phyloP scores from a whole-genome alignment of 2,797 vertebrate species.

The Acestrorhynchus altus region DNA sequence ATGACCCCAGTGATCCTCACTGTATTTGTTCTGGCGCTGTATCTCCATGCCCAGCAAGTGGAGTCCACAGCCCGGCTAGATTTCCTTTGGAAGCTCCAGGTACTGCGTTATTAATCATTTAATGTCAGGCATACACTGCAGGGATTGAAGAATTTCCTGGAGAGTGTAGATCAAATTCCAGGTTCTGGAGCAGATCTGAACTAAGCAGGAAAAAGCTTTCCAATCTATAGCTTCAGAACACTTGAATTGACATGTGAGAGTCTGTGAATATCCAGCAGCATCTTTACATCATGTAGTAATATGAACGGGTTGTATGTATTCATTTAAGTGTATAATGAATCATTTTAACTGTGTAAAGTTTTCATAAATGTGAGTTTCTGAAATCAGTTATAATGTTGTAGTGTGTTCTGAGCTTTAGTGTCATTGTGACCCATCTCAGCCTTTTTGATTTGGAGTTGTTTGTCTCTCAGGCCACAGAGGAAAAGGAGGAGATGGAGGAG shows the following conservation, averaged over 20 bases:
- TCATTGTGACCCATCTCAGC: neutral
- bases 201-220: no score
- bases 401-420: neutral
- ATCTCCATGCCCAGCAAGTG: conserved; percentile 95
- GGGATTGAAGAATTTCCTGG: neutral
- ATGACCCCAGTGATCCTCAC: conserved; percentile 93
- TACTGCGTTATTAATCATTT: conserved; percentile 59
- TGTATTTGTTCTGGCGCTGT: conserved; percentile 92
- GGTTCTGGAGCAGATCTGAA: no score
- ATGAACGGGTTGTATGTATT: no score
- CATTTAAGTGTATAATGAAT: no score
- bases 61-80: conserved; percentile 96
- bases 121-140: neutral
- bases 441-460: neutral
- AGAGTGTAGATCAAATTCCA: neutral
- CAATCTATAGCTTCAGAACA: no score
- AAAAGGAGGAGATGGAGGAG: conserved; percentile 98
- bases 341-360: no score
- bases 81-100: conserved; percentile 98
- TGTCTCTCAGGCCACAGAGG: conserved; percentile 86
- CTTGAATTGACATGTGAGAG: no score
- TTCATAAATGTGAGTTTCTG: no score
- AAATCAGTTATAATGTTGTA: no score
- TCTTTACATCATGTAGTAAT: no score
- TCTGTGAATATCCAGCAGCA: no score